Percentiles rank a stretch among this genome's conserved stretches.
phyloP scores from a whole-genome alignment of 2,797 vertebrate genomes.

The Pteronotus mesoamericanus region DNA sequence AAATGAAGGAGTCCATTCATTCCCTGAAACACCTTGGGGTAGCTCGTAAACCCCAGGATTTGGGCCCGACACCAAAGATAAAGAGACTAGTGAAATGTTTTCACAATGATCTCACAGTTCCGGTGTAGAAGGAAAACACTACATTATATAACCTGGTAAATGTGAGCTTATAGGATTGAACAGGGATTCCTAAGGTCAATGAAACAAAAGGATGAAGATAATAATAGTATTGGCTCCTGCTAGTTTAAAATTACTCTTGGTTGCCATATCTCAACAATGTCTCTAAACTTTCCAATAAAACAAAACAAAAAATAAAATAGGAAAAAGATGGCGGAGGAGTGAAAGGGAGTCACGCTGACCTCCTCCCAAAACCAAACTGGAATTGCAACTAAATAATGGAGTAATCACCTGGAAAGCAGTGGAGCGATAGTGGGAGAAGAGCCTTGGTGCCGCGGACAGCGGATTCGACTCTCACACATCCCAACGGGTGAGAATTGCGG shows the following conservation, averaged over 20 bases:
- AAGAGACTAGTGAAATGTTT: background rate
- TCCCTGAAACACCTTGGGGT: background rate
- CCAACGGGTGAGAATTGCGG: too few relatives aligned
- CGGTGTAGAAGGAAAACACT: background rate
- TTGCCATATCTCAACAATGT: background rate
- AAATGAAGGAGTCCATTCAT: background rate
- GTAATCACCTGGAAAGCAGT: too few relatives aligned
- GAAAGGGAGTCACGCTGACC: too few relatives aligned
- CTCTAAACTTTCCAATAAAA: background rate
- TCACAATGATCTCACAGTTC: background rate
- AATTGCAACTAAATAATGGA: too few relatives aligned
- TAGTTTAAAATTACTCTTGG: background rate
- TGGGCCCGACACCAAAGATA: background rate
- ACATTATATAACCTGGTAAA: background rate
- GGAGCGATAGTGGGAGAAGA: too few relatives aligned
- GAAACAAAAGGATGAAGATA: background rate
- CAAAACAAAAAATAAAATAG: background rate
- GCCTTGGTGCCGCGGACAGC: too few relatives aligned
- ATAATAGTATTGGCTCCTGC: background rate
- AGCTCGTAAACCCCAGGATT: background rate
- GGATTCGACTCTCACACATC: too few relatives aligned
- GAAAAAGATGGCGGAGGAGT: too few relatives aligned
- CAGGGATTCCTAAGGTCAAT: background rate
- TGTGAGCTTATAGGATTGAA: background rate
- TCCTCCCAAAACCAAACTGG: too few relatives aligned